Evolutionary conservation across 2,113 vertebrate genomes (phyloP), one percentile per base, ranked within the genome.

Genomic region (Clarias macrocephalus): DNA sequence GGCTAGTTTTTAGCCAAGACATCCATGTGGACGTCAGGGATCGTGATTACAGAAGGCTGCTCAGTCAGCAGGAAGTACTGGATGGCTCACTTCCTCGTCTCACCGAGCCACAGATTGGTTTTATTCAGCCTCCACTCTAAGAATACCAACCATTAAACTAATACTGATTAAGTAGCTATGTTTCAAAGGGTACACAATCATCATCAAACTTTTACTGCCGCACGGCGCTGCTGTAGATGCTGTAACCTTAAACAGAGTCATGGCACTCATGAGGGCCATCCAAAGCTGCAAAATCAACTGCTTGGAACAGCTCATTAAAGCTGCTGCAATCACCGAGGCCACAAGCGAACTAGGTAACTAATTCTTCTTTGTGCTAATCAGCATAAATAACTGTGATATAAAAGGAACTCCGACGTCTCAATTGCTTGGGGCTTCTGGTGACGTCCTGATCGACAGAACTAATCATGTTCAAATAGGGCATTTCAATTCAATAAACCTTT

Each of bases 191-290:
- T 94, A 96, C 85, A 91, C 94, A 7, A 94, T 95, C 56, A 92
- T 96, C 19, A 92, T 91, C 11, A 91, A 96, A 33, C 91, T 96
- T 82, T 90, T 97, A 0, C 79, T 97, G 54, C 88, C 94, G 66
- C 88, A 92, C 11, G 96, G 96, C 79, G 96, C 96, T 0, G 16
- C 1, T 0, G 85, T 97, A 75, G 93, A 97, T 80, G 94, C 96
- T 0, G 0, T 84, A 60, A 92, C 96, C n/a, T 88, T 96, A 84
- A 95, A 95, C 62, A 92, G 91, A 8, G 92, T 95, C 80, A 97
- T 96, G 0, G 95, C 96, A 0, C 90, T 97, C 7, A 96, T 94
- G 93, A 96, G 95, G 93, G 96, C 96, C 48, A 93, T 97, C 0
- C 95, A 96, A 91, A 95, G 94, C 89, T 93, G 93, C 89, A 93